Base-by-base conservation (phyloP, 2,797 vertebrate species). In the Enteromius trimaculatus region DNA sequence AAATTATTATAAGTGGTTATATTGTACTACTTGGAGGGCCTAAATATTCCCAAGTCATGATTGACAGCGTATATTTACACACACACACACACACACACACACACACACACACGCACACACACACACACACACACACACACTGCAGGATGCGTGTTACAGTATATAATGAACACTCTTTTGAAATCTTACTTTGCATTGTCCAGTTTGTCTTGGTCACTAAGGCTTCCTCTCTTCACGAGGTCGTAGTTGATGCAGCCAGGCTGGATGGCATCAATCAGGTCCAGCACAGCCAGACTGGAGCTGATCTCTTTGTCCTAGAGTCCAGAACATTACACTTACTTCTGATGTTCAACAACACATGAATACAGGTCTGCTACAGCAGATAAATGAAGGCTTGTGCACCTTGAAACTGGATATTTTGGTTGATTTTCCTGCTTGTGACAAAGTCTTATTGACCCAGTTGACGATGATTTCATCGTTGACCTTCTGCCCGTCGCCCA, bases 401-500 rank as follows among this genome's bases (percentile, higher is more conserved):
- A 98, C 98, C 96, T 98, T 99, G 90, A 99, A 99, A 90, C 92
- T 97, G 89, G 94, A 95, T 88, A 99, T 97, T 65, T 95, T 96
- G 37, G 96, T 95, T 60, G 90, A 94, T 90, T 99, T 99, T 77
- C 95, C 96, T 42, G 96, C 96, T 29, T 92, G 94, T 34, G 87
- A 81, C 91, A 99, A 89, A 39, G 95, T 96, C 91, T 92, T 94
- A 90, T 99, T 98, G 80, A 98, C 97, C 97, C 97, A 99, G 11
- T 90, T 95, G 83, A 99, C 88, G 23, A 99, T 99, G 87, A 97
- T 94, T 42, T 98, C 96, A 66, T 99, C 98, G 0, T 97, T 97
- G 4, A 93, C 97, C 85, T 96, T 97, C 88, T 96, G 94, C 74
- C 98, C 98, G 0, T 98, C 92, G 62, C 97, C 97, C 1, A 99